Evolutionary conservation across 2,113 vertebrate genomes (phyloP), one percentile per base, ranked within the genome.

Genomic region (Campylomormyrus numenius): DNA sequence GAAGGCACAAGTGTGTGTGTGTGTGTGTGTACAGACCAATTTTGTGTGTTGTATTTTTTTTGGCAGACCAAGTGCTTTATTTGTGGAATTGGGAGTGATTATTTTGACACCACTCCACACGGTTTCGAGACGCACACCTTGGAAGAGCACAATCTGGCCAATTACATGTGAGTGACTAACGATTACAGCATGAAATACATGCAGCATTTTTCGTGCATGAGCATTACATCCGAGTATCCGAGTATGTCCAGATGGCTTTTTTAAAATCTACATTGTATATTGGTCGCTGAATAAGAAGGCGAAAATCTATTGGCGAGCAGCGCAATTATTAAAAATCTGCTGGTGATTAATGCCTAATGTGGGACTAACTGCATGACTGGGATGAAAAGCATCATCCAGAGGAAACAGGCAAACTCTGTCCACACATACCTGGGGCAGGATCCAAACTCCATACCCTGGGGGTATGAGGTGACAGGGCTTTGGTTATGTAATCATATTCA

Each of bases 71-170:
- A 98, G 93, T 98, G 97, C 92, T 98, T 98, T 94, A 98, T 98
- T 94, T 98, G 97, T 46, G 97, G 97, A 46, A 98, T 98, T 15
- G 97, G 97, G 92, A 98, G 97, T 1, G 97, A 98, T 94, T 98
- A 98, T 93, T 98, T 98, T 70, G 97, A 98, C 66, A 97, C 97
- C 0, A 98, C 97, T 0, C 97, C 97, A 0, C 97, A 98, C 0
- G 97, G 97, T 46, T 98, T 98, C 70, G 97, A 98, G 94, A 98
- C 97, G 0, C 97, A 98, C 94, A 98, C 97, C 0, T 93, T 98
- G 3, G 97, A 98, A 90, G 97, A 98, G 58, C 97, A 98, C 94
- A 98, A 98, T 92, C 92, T 98, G 93, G 97, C 97, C 92, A 98
- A 98, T 94, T 96, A 96, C 91, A 94, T 96, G 96, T 96, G 91